Evolutionary conservation across 2,797 vertebrate species (phyloP).

Genomic region (Tympanoctomys barrerae): DNA sequence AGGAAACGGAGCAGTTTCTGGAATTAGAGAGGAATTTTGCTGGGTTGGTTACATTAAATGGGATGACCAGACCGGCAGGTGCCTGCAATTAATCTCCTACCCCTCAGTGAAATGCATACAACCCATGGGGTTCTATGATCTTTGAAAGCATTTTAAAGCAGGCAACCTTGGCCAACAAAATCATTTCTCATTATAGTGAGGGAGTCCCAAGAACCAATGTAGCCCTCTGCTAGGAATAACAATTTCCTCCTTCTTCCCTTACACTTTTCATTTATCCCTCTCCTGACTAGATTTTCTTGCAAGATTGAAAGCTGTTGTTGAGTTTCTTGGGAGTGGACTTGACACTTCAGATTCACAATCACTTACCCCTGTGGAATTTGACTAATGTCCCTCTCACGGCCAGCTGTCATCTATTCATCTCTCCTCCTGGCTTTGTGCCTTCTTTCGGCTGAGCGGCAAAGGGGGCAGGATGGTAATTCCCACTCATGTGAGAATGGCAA

Average conservation of each 20-base stretch:
- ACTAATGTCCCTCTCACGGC: slow-evolving; percentile 32
- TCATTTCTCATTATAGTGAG: neutral
- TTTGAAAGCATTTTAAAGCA: neutral
- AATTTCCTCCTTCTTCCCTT: neutral
- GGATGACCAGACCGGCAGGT: slow-evolving; percentile 56
- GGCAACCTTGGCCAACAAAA: slow-evolving; percentile 29
- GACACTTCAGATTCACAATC: slow-evolving; percentile 53
- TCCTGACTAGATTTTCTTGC: slow-evolving; percentile 19
- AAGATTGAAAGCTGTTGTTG: slow-evolving; percentile 36
- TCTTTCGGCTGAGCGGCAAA: slow-evolving; percentile 52
- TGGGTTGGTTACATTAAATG: slow-evolving; percentile 37
- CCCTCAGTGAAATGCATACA: slow-evolving; percentile 43
- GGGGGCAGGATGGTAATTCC: neutral
- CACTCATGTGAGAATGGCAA: neutral
- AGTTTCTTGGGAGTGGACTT: slow-evolving; percentile 52
- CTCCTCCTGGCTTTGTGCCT: slow-evolving; percentile 60
- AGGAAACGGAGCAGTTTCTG: slow-evolving; percentile 38
- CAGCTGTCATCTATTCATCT: slow-evolving; percentile 69
- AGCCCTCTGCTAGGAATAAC: slow-evolving; percentile 39
- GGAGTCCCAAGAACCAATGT: slow-evolving; percentile 18
- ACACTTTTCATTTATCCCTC: neutral
- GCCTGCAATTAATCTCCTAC: slow-evolving; percentile 60
- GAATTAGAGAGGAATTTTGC: slow-evolving; percentile 61
- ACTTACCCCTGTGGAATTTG: slow-evolving; percentile 61
- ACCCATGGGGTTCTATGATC: neutral